These are phyloP conservation scores for Drosophila ustulata DNA, from an alignment of 2,888 invertebrate species.

Conservation along the genomic window DNA sequence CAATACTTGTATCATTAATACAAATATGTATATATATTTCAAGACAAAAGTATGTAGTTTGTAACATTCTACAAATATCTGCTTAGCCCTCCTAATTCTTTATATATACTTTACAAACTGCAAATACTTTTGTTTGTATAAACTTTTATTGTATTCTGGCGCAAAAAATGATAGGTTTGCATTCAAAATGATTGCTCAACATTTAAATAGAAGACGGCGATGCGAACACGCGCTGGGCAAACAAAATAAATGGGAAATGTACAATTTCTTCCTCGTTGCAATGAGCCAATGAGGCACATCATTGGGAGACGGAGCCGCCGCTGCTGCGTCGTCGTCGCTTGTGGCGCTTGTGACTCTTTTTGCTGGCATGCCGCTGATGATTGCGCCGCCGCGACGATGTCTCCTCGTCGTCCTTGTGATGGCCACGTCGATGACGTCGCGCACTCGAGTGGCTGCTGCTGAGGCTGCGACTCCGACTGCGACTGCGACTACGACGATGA, in stretches of 20 bases:
- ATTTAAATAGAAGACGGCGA: conserved; percentile 26
- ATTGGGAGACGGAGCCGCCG: conserved; percentile 44
- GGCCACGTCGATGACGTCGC: conserved; percentile 31
- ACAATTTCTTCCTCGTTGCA: conserved; percentile 14
- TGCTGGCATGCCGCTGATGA: conserved; percentile 44
- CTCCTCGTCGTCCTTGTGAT: conserved; percentile 34
- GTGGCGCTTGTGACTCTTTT: conserved; percentile 68
- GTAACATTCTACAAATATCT: too few relatives aligned
- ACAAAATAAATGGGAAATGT: conserved; percentile 29
- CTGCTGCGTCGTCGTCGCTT: conserved; percentile 64
- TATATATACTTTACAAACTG: neutral
- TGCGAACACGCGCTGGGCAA: neutral
- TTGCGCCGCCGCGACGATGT: conserved; percentile 18
- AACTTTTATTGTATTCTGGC: conserved; percentile 39
- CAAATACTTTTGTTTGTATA: conserved; percentile 3
- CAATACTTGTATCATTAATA: too few relatives aligned
- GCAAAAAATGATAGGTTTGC: conserved; percentile 12
- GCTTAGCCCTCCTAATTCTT: too few relatives aligned
- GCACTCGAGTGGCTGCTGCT: conserved; percentile 46
- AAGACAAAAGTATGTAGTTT: too few relatives aligned
- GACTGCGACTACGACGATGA: conserved; percentile 19
- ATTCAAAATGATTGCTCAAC: conserved; percentile 33
- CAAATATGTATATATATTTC: too few relatives aligned
- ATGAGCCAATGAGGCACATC: conserved; percentile 24
- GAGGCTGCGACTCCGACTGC: conserved; percentile 37